Conservation (phyloP, 2,113 vertebrate species). For the Amblyopsis rosae region DNA sequence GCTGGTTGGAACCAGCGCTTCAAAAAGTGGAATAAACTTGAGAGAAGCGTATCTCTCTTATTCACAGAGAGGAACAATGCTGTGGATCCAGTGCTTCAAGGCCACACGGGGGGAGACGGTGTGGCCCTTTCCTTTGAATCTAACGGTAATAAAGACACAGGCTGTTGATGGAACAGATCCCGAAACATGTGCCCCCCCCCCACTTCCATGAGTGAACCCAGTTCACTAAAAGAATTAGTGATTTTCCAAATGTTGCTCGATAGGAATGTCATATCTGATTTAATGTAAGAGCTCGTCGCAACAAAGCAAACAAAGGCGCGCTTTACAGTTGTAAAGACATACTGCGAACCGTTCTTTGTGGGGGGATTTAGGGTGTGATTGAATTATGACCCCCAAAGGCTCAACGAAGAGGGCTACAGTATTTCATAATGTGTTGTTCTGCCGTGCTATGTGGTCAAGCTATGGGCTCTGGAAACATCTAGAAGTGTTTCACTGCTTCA, state of each 20-base stretch:
- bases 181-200: neutral
- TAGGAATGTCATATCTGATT: constrained; percentile 2
- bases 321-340: constrained; percentile 8
- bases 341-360: neutral
- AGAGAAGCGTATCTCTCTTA: constrained; percentile 11
- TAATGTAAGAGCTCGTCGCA: neutral
- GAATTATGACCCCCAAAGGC: constrained; percentile 8
- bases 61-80: neutral
- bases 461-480: too few relatives aligned
- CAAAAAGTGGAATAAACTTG: constrained; percentile 6
- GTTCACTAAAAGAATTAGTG: constrained; percentile 15
- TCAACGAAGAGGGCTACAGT: neutral
- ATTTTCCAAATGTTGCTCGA: neutral
- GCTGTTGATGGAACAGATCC: neutral
- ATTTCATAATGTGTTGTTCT: neutral
- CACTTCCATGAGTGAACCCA: neutral
- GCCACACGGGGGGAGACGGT: constrained; percentile 2
- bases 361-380: neutral
- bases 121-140: constrained; percentile 45
- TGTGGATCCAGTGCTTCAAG: constrained; percentile 6
- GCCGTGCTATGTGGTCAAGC: neutral
- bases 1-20: constrained; percentile 28
- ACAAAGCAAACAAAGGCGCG: neutral
- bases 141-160: neutral
- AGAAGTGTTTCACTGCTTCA: too few relatives aligned